These are phyloP conservation scores for Pyrocephalus nanus DNA, from an alignment of 2,797 vertebrate genomes.

Conservation along the genomic window DNA sequence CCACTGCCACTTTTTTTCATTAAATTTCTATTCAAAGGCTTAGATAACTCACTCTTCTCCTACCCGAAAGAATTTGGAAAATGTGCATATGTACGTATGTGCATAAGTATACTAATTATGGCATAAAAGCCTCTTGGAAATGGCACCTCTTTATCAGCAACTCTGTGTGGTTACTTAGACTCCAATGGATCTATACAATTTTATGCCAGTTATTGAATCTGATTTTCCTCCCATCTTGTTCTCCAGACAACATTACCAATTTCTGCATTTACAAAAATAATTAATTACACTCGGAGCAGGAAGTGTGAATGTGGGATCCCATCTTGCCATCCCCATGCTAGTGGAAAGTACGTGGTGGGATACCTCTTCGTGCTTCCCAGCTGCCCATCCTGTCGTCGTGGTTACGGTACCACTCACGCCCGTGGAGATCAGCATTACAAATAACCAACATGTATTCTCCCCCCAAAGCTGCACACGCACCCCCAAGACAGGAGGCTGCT, in stretches of 20 bases:
- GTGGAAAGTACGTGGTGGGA: neutral
- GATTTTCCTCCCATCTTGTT: conserved; percentile 10
- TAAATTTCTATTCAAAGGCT: conserved; percentile 26
- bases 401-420: neutral
- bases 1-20: conserved; percentile 18
- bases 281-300: neutral
- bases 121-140: neutral
- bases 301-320: neutral
- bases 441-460: neutral
- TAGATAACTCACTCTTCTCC: neutral
- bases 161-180: neutral
- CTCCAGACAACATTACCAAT: conserved; percentile 10
- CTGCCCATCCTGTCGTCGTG: neutral
- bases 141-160: neutral
- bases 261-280: neutral
- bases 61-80: conserved; percentile 17
- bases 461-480: neutral
- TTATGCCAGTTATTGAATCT: conserved; percentile 6
- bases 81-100: neutral
- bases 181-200: neutral
- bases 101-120: neutral
- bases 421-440: neutral
- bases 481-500: neutral
- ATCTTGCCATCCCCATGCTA: neutral
- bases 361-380: neutral